Evolutionary conservation across 2,113 vertebrate genomes (phyloP), one percentile per base, ranked within the genome.

Genomic region (Misgurnus anguillicaudatus): DNA sequence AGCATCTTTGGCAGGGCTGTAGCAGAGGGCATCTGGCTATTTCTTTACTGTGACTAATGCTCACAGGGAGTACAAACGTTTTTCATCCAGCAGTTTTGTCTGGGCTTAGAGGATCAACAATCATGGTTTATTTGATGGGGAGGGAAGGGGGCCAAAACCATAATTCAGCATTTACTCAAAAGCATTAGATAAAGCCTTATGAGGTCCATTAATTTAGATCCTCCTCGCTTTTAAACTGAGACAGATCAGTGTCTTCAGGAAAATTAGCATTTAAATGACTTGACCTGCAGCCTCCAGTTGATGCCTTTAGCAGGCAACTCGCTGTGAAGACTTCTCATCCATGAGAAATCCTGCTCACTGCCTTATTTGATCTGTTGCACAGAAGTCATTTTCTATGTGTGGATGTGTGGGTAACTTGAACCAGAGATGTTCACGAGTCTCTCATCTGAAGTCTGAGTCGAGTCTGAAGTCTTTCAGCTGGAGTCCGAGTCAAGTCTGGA

Each of bases 191-290:
- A 77, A 78, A 71, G 72, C 65, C 48, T 57, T 79, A 60, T 78
- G 78, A 80, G 60, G 57, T 70, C 53, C 36, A 77, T 79, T 75
- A 51, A 71, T 77, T 84, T 74, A 77, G 36, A 61, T 77, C 48
- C 9, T 60, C 80, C 63, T 61, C 17, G 24, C 75, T 80, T 42
- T 79, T 75, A 77, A 82, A 85, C 66, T 47, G 61, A 68, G 78
- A 70, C 66, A 51, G 70, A 71, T 77, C 47, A 69, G 51, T 68
- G 80, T 87, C 83, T 87, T 75, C n/a, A 58, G 57, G 67, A 65
- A 81, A 85, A 88, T 86, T 88, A 82, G 77, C 82, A 87, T 87
- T 84, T 81, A 86, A 82, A 86, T 84, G 73, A 86, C 75, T 84
- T 83, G 71, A 69, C 78, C 65, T 79, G 62, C 63, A 76, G 69